These are phyloP conservation scores for Zeugodacus cucurbitae DNA, from an alignment of 1,140 invertebrate species.

Conservation along the genomic window DNA sequence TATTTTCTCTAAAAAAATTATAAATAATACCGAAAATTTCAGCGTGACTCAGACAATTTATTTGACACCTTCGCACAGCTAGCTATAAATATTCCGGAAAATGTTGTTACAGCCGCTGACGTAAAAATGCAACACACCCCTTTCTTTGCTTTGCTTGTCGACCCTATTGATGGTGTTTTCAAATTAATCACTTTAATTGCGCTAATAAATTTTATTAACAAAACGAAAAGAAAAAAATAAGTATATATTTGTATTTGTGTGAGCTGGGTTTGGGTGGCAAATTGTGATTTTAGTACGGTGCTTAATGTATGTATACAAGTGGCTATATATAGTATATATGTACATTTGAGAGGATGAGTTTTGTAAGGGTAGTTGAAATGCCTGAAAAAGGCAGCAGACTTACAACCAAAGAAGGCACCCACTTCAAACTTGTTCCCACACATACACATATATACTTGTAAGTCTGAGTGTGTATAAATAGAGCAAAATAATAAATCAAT, in stretches of 20 bases:
- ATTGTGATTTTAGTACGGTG: not conserved
- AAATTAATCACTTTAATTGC: slow-evolving; percentile 30
- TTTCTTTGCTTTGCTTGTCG: not conserved
- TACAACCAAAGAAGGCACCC: too few species aligned
- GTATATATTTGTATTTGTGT: not conserved
- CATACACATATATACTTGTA: not conserved
- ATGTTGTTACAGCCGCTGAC: not conserved
- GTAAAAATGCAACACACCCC: not conserved
- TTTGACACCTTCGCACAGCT: not conserved
- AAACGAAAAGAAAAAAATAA: not conserved
- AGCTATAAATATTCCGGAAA: not conserved
- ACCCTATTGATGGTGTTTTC: not conserved
- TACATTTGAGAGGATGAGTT: too few species aligned
- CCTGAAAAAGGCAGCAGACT: too few species aligned
- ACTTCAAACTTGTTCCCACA: not conserved
- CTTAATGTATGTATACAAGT: not conserved
- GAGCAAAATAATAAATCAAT: slow-evolving; percentile 24
- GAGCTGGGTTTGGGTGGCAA: not conserved
- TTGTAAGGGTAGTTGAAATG: too few species aligned
- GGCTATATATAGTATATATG: too few species aligned
- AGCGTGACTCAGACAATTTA: not conserved
- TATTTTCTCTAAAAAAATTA: too few species aligned
- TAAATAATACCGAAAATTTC: too few species aligned
- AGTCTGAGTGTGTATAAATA: not conserved
- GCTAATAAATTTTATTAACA: slow-evolving; percentile 4